phyloP scores from a whole-genome alignment of 35 echinoderm and acorn worm genomes.

The Anneissia japonica region DNA sequence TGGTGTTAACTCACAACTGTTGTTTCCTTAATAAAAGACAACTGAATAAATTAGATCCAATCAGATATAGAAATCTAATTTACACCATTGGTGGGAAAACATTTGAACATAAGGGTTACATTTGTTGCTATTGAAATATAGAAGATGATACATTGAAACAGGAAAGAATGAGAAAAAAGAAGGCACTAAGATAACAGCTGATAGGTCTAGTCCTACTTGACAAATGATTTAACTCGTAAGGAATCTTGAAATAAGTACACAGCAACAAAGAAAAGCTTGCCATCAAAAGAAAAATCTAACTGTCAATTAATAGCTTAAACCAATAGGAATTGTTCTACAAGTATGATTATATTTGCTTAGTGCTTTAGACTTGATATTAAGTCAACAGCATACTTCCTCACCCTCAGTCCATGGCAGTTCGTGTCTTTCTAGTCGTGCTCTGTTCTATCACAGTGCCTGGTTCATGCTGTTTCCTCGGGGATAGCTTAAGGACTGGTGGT shows the following conservation, averaged over 20 bases:
- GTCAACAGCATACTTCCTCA: background rate
- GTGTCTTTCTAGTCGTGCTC: background rate
- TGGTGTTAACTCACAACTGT: background rate
- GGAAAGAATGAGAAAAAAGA: no score
- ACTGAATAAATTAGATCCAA: background rate
- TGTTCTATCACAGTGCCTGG: background rate
- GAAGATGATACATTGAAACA: no score
- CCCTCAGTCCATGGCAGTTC: background rate
- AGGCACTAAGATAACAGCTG: no score
- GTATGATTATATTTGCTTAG: background rate
- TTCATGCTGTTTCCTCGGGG: background rate
- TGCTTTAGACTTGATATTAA: background rate
- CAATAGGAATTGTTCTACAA: background rate
- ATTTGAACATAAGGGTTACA: background rate
- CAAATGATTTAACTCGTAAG: background rate
- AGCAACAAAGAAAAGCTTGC: background rate
- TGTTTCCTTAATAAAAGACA: background rate
- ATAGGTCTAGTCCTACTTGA: background rate
- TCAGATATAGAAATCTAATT: background rate
- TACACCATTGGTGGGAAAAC: background rate
- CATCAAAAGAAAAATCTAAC: background rate
- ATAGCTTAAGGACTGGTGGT: background rate
- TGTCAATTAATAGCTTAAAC: background rate
- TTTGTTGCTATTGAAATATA: background rate
- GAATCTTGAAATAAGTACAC: background rate